phyloP scores from a whole-genome alignment of 1,140 invertebrate genomes.

The Holcopasites calliopsidis region DNA sequence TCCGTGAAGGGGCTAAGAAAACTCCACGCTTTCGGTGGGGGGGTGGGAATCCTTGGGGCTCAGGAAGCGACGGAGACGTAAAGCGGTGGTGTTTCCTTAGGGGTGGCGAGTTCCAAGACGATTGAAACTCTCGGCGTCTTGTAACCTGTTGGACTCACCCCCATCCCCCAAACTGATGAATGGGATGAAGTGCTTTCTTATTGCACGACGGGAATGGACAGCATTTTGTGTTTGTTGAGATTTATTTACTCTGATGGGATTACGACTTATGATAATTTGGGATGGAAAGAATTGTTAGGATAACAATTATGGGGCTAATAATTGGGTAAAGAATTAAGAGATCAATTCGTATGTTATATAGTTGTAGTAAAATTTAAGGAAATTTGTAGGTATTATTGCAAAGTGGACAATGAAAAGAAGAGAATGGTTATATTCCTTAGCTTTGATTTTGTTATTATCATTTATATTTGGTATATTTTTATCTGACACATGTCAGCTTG shows the following conservation, averaged over 20 bases:
- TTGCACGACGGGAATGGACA: not conserved
- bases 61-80: constrained; percentile 48
- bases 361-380: too few relatives aligned
- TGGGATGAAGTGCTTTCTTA: constrained; percentile 74
- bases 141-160: constrained; percentile 74
- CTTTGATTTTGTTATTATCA: too few relatives aligned
- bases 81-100: constrained; percentile 57
- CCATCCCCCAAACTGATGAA: constrained; percentile 17
- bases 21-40: constrained; percentile 53
- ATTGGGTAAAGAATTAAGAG: too few relatives aligned
- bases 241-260: not conserved
- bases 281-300: too few relatives aligned
- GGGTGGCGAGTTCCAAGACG: constrained; percentile 47
- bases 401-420: too few relatives aligned
- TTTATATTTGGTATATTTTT: too few relatives aligned
- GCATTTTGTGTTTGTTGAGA: not conserved
- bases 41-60: constrained; percentile 51
- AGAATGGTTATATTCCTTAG: too few relatives aligned
- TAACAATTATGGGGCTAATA: too few relatives aligned
- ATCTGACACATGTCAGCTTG: too few relatives aligned
- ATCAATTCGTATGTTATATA: too few relatives aligned
- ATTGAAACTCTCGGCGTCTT: constrained; percentile 50
- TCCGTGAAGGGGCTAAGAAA: constrained; percentile 71
- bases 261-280: too few relatives aligned
- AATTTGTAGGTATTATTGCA: too few relatives aligned